Base-by-base conservation (phyloP, 2,797 vertebrate species). In the Melanotaenia maccullochi region DNA sequence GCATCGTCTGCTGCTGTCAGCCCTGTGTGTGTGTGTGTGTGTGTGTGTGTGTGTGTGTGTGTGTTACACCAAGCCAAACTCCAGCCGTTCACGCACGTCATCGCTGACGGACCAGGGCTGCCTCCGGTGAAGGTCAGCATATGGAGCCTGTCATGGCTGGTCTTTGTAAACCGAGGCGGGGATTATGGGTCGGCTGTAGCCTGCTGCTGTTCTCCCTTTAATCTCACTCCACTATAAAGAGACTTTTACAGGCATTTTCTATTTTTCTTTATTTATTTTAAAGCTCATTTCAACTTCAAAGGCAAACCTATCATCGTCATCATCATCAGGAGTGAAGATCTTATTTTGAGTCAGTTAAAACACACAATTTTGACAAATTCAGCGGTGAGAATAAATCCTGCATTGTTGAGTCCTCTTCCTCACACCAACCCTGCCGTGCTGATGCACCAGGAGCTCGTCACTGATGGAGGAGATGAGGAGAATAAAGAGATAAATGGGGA, bases 161-260 rank as follows among this genome's bases (percentile, higher is more conserved):
- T 28, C 36, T 68, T 63, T 44, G 44, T 58, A 20, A 77, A 56
- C 25, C 11, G 4, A 52, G 61, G 60, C 64, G n/a, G 42, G 49
- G 74, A 80, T 79, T 72, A 80, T 0, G 2, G 65, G 64, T 69
- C 62, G 35, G 57, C 24, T 63, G 61, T 60, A 63, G 71, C 55
- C 61, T 40, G 28, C 70, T 56, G 61, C 49, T 1, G 61, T 24
- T 38, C 54, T 32, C 28, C 28, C 0, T 3, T 60, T 69, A 60
- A 70, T 32, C 51, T 69, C 6, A 16, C 49, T 73, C 30, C 3
- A 2, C 44, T 47, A 13, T 14, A 40, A 40, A 40, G 4, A 14
- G 11, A 40, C 38, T 6, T 9, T 35, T 35, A 35, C 14, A 28
- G 28, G 28, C 28, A 28, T 28, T 28, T 28, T 28, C 28, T 28